A percentile compares a stretch with the other conserved stretches of the same genome.
Conservation (phyloP, 2,797 vertebrate genomes). For the Micromesistius poutassou region DNA sequence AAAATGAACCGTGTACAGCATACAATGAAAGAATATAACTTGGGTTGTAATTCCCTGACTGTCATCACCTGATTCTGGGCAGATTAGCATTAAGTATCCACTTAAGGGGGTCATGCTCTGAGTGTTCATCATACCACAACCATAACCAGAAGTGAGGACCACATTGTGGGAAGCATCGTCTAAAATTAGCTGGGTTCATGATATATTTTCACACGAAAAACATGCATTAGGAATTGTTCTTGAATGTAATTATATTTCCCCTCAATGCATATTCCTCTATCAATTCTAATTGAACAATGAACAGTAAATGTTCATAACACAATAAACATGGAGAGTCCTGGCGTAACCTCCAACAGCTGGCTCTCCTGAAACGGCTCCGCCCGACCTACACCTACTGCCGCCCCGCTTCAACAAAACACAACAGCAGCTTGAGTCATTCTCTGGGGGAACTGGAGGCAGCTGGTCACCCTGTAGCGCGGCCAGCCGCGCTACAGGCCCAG, state of each 20-base stretch:
- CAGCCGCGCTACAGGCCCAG: too few relatives aligned
- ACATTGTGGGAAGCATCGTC: neutral
- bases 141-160: too few relatives aligned
- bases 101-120: too few relatives aligned
- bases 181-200: too few relatives aligned
- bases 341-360: neutral
- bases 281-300: neutral
- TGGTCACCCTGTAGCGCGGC: conserved; percentile 16
- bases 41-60: too few relatives aligned
- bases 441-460: conserved; percentile 13
- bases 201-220: too few relatives aligned
- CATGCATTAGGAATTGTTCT: too few relatives aligned
- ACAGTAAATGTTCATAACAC: neutral
- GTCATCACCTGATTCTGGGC: neutral
- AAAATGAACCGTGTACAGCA: neutral
- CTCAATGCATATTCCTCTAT: neutral
- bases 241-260: too few relatives aligned
- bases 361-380: neutral
- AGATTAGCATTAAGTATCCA: neutral
- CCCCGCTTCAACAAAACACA: neutral
- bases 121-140: too few relatives aligned
- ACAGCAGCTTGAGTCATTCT: neutral
- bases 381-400: neutral
- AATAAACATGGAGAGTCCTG: neutral
- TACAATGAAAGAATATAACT: neutral